phyloP scores from a whole-genome alignment of 2,797 vertebrate species.

The Vultur gryphus region DNA sequence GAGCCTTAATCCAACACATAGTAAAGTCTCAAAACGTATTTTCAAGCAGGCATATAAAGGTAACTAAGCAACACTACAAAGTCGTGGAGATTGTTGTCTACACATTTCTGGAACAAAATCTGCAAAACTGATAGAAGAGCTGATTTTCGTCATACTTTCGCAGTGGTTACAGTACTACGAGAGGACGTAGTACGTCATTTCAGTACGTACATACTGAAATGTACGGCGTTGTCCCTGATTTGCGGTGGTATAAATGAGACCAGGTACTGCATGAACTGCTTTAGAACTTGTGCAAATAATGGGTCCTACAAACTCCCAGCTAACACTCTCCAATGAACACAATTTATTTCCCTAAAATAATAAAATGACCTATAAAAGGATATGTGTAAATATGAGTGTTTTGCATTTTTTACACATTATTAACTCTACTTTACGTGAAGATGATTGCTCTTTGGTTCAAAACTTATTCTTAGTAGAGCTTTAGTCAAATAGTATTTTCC shows the following conservation, averaged over 20 bases:
- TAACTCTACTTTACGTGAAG: background rate
- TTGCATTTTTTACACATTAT: background rate
- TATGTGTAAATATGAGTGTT: background rate
- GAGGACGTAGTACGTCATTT: no score
- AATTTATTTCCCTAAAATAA: background rate
- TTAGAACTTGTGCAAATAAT: background rate
- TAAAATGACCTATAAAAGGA: background rate
- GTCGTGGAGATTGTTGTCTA: slow-evolving; percentile 59
- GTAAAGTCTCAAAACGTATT: slow-evolving; percentile 72
- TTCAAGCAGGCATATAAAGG: slow-evolving; percentile 65
- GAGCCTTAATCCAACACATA: slow-evolving; percentile 73
- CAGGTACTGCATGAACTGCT: background rate
- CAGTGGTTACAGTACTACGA: background rate
- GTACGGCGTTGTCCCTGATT: background rate
- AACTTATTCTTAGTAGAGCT: background rate
- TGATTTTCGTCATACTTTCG: background rate
- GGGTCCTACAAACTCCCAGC: background rate
- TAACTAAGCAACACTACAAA: slow-evolving; percentile 66
- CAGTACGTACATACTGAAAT: background rate
- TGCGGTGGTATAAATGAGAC: background rate
- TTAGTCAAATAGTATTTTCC: background rate
- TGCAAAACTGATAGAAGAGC: slow-evolving; percentile 10
- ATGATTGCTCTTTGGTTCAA: background rate
- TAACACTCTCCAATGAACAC: background rate
- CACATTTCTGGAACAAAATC: slow-evolving; percentile 45